These are phyloP conservation scores for Drosophila testacea DNA, from an alignment of 2,888 invertebrate species.

Conservation along the genomic window DNA sequence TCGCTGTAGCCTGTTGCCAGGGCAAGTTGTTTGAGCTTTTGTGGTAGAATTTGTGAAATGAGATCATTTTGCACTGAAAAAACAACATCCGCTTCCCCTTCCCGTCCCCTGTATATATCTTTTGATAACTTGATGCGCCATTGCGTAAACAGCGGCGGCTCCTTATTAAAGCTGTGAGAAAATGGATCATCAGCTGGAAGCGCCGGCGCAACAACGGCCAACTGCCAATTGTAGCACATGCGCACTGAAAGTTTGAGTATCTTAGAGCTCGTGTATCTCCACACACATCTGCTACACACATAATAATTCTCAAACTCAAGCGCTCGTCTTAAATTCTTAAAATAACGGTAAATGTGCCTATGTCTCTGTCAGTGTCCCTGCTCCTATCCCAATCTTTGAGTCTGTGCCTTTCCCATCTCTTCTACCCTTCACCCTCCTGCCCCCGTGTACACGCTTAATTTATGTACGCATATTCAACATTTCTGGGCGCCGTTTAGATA, in stretches of 20 bases:
- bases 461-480: constrained; percentile 4
- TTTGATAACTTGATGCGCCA: constrained; percentile 49
- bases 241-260: constrained; percentile 43
- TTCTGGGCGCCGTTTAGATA: constrained; percentile 47
- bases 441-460: not conserved
- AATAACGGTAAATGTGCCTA: too few species aligned
- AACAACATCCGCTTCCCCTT: not conserved
- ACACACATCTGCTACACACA: too few species aligned
- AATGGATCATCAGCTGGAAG: constrained; percentile 41
- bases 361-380: not conserved
- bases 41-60: constrained; percentile 53
- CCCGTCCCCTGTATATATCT: not conserved
- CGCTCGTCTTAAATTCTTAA: not conserved
- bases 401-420: not conserved
- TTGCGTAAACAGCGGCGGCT: constrained; percentile 52
- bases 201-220: constrained; percentile 2
- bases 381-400: not conserved
- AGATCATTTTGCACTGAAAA: constrained; percentile 51
- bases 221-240: constrained; percentile 39
- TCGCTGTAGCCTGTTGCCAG: constrained; percentile 42
- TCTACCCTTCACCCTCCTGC: not conserved
- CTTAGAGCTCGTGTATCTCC: constrained; percentile 11
- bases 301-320: too few species aligned
- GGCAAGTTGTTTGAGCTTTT: constrained; percentile 47
- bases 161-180: constrained; percentile 47